These are phyloP conservation scores for Sarcophilus harrisii DNA, from an alignment of 2,797 vertebrate genomes.

Conservation along the genomic window DNA sequence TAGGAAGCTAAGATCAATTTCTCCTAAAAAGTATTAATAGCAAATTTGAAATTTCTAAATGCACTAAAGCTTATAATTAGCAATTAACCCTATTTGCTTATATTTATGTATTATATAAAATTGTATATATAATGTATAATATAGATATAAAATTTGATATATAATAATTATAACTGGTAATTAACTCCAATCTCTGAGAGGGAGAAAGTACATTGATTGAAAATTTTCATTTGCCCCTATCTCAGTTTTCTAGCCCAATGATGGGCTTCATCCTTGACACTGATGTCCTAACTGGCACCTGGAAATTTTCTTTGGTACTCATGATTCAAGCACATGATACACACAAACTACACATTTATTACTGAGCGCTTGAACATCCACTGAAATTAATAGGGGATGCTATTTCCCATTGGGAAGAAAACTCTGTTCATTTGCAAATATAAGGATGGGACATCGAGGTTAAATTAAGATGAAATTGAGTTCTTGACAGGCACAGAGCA, in stretches of 20 bases:
- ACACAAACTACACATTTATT: neutral
- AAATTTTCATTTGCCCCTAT: neutral
- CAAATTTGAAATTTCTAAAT: constrained; percentile 67
- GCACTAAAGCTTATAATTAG: constrained; percentile 44
- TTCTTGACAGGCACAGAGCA: neutral
- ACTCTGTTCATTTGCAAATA: constrained; percentile 22
- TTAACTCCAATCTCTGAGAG: neutral
- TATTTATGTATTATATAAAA: no score
- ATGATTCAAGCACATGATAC: neutral
- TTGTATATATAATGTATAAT: no score
- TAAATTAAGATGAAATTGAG: constrained; percentile 26
- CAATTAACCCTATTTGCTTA: neutral
- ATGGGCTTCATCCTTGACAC: no score
- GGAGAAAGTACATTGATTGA: neutral
- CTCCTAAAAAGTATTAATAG: constrained; percentile 76
- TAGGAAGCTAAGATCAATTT: constrained; percentile 62
- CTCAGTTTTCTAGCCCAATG: neutral
- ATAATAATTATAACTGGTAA: neutral
- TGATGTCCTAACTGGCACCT: neutral
- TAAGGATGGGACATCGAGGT: neutral
- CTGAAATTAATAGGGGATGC: neutral
- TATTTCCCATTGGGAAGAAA: constrained; percentile 19
- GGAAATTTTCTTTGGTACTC: no score
- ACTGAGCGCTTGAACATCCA: neutral
- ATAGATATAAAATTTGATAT: no score